Evolutionary conservation across 2,888 invertebrate species (phyloP).

Genomic region (Lamproptera curius): DNA sequence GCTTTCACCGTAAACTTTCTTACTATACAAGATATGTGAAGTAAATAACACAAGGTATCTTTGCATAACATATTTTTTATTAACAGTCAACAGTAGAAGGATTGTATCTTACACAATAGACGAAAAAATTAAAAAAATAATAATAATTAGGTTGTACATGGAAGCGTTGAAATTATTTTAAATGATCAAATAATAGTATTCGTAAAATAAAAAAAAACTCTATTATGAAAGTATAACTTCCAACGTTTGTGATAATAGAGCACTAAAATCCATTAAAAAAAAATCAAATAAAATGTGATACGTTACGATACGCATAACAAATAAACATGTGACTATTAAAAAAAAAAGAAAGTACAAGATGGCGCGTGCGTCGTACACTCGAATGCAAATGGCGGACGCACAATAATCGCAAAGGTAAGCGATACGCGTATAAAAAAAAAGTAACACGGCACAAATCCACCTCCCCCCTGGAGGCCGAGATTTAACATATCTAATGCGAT

Average conservation of each 20-base stretch:
- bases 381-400: slow-evolving; percentile 69
- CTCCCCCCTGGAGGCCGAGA: slow-evolving; percentile 50
- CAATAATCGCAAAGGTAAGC: slow-evolving; percentile 75
- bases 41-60: too few relatives aligned
- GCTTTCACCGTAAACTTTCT: too few relatives aligned
- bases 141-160: too few relatives aligned
- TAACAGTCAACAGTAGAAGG: too few relatives aligned
- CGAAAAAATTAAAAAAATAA: too few relatives aligned
- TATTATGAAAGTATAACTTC: neutral
- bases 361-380: slow-evolving; percentile 24
- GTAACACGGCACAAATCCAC: slow-evolving; percentile 55
- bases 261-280: neutral
- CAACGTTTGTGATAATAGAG: neutral
- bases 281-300: neutral
- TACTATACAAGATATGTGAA: too few relatives aligned
- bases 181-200: neutral
- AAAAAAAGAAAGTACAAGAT: slow-evolving; percentile 6
- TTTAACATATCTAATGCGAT: slow-evolving; percentile 77
- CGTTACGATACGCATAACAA: neutral
- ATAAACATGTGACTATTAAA: neutral
- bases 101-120: too few relatives aligned
- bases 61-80: too few relatives aligned
- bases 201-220: neutral
- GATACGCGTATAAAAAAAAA: slow-evolving; percentile 77
- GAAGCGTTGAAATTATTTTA: neutral